Evolutionary conservation across 2,888 invertebrate species (phyloP).

Genomic region (Epinotia bilunana): DNA sequence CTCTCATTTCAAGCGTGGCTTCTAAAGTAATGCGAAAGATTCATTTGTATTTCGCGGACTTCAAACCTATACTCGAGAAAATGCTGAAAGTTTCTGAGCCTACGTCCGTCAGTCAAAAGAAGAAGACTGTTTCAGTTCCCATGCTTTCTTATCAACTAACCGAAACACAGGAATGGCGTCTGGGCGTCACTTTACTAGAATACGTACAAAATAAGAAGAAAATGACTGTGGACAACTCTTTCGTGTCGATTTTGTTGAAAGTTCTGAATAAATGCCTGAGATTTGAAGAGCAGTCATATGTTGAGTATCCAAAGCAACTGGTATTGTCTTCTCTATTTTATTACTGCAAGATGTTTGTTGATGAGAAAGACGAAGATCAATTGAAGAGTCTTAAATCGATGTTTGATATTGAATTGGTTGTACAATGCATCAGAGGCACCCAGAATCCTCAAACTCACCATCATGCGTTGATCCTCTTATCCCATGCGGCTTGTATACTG

Average conservation of each 20-base stretch:
- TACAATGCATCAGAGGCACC: constrained; percentile 95
- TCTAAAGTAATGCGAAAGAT: constrained; percentile 88
- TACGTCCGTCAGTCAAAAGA: constrained; percentile 68
- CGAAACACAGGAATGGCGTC: constrained; percentile 89
- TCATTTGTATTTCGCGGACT: constrained; percentile 85
- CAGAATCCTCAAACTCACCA: constrained; percentile 98
- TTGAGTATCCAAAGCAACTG: constrained; percentile 96
- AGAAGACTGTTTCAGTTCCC: constrained; percentile 69
- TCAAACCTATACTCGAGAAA: constrained; percentile 83
- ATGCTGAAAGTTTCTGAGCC: constrained; percentile 85
- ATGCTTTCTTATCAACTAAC: constrained; percentile 85
- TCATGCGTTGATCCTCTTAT: constrained; percentile 93
- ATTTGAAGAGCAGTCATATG: constrained; percentile 91
- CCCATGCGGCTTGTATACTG: constrained; percentile 90
- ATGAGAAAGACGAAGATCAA: constrained; percentile 70
- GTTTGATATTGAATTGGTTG: constrained; percentile 90
- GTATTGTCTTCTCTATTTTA: constrained; percentile 90
- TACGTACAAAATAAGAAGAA: constrained; percentile 94
- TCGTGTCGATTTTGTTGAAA: constrained; percentile 91
- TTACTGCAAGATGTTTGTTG: constrained; percentile 86
- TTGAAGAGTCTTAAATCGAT: constrained; percentile 78
- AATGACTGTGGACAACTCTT: constrained; percentile 85
- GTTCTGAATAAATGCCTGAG: constrained; percentile 91
- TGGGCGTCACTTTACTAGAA: constrained; percentile 92
- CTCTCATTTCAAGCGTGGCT: constrained; percentile 85